Percentiles rank a stretch among this genome's conserved stretches.
These are phyloP conservation scores for Ceratosolen fusciceps DNA, from an alignment of 1,140 invertebrate species.

Conservation along the genomic window DNA sequence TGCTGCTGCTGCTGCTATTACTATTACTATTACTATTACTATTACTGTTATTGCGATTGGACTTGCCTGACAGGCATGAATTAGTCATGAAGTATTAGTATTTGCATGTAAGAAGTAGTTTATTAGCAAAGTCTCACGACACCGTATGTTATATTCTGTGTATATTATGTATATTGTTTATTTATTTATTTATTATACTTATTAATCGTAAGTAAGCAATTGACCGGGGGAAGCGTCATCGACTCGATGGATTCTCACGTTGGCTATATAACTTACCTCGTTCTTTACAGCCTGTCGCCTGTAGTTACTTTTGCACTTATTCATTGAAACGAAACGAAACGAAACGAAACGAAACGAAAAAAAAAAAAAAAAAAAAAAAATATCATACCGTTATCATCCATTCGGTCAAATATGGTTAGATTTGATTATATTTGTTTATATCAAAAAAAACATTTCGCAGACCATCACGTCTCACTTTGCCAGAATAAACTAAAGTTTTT, in stretches of 20 bases:
- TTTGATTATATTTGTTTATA: no score
- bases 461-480: not conserved
- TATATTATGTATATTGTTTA: constrained; percentile 2
- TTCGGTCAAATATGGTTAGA: not conserved
- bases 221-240: constrained; percentile 6
- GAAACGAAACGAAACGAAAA: no score
- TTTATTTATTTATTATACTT: not conserved
- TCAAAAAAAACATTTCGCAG: not conserved
- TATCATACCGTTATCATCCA: constrained; percentile 5
- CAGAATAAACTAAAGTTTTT: not conserved
- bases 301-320: constrained; percentile 40
- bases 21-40: no score
- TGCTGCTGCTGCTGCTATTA: no score
- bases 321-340: no score
- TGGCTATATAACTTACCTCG: constrained; percentile 14
- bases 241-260: constrained; percentile 34
- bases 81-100: not conserved
- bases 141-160: not conserved
- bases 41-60: no score
- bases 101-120: constrained; percentile 26
- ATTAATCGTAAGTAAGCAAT: no score
- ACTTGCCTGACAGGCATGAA: constrained; percentile 15
- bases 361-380: no score
- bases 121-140: not conserved
- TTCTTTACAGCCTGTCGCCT: constrained; percentile 49